Conservation (phyloP, 2,797 vertebrate species). For the Hydrolagus colliei region DNA sequence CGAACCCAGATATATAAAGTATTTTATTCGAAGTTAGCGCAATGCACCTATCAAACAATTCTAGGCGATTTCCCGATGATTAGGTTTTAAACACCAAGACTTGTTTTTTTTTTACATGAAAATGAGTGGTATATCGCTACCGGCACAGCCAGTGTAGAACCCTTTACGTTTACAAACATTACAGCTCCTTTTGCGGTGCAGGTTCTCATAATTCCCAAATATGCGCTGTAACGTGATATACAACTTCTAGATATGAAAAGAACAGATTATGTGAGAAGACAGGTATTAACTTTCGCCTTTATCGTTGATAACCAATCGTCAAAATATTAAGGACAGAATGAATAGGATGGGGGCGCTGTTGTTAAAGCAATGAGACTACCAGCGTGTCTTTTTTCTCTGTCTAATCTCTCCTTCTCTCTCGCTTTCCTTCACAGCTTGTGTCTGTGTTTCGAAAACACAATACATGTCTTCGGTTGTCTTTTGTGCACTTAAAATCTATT, state of each 20-base stretch:
- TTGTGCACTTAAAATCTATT: neutral
- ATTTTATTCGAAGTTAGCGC: neutral
- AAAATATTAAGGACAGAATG: neutral
- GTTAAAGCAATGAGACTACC: constrained; percentile 24
- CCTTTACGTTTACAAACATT: no score
- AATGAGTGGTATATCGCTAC: neutral
- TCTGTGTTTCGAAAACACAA: constrained; percentile 31
- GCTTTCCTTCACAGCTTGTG: constrained; percentile 31
- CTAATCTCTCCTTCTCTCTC: constrained; percentile 6
- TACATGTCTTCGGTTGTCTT: constrained; percentile 29
- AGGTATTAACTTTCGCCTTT: constrained; percentile 12
- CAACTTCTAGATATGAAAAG: neutral
- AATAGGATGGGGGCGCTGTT: constrained; percentile 28
- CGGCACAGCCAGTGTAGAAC: no score
- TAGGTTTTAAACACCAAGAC: neutral
- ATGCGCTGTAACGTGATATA: neutral
- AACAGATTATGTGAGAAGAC: neutral
- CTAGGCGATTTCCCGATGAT: neutral
- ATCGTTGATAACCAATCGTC: neutral
- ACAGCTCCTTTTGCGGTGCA: neutral
- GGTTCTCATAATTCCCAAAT: neutral
- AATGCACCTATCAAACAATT: neutral
- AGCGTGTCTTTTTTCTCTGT: neutral
- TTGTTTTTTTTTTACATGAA: neutral
- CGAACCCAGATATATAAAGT: neutral